A percentile compares a stretch with the other conserved stretches of the same genome.
These are phyloP conservation scores for Drosophila kurseongensis DNA, from an alignment of 1,140 invertebrate genomes.

Conservation along the genomic window DNA sequence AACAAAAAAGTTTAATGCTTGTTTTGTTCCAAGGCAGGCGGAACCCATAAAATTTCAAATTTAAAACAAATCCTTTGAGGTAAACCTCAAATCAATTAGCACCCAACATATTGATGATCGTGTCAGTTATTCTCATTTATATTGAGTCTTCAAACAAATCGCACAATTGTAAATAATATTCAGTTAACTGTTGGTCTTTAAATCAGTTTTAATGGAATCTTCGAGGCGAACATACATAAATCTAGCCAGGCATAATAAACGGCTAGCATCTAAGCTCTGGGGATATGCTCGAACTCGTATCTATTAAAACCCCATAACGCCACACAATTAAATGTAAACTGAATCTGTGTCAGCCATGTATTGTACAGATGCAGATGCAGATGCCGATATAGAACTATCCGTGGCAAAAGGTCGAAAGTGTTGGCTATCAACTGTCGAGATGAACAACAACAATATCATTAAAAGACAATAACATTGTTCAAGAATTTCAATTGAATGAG, in stretches of 20 bases:
- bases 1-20: neutral
- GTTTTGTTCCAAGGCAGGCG: neutral
- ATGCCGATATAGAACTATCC: constrained; percentile 37
- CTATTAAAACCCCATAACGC: constrained; percentile 37
- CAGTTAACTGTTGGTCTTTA: constrained; percentile 1
- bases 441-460: constrained; percentile 47
- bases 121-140: neutral
- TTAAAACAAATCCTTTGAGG: neutral
- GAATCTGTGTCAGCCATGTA: constrained; percentile 55
- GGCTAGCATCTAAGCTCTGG: neutral
- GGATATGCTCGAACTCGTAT: neutral
- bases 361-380: constrained; percentile 20
- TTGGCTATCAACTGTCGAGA: constrained; percentile 33
- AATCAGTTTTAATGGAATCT: constrained; percentile 14
- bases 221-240: constrained; percentile 19
- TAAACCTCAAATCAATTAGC: too few relatives aligned
- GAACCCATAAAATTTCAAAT: neutral
- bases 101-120: neutral
- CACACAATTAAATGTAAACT: constrained; percentile 46
- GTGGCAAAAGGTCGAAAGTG: constrained; percentile 57
- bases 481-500: constrained; percentile 56
- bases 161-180: constrained; percentile 1
- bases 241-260: constrained; percentile 15
- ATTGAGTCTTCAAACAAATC: neutral
- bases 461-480: constrained; percentile 42